Conservation (phyloP, 2,888 invertebrate genomes). For the Meteorus colon region DNA sequence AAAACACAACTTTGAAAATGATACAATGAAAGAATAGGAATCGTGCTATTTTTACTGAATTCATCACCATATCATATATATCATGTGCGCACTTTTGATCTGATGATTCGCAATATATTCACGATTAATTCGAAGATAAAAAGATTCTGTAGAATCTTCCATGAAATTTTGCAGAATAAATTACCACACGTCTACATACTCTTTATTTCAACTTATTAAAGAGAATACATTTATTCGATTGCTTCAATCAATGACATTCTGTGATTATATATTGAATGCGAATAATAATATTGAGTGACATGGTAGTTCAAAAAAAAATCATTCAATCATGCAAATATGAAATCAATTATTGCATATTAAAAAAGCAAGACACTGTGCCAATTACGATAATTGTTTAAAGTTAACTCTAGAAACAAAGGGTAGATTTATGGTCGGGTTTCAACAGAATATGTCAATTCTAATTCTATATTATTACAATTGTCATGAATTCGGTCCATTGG, state of each 20-base stretch:
- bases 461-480: conserved; percentile 40
- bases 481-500: conserved; percentile 28
- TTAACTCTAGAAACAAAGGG: conserved; percentile 36
- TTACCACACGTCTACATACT: background rate
- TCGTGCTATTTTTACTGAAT: conserved; percentile 19
- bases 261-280: conserved; percentile 10
- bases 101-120: background rate
- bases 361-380: conserved; percentile 55
- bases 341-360: conserved; percentile 51
- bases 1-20: background rate
- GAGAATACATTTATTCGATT: background rate
- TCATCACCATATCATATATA: background rate
- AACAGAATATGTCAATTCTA: conserved; percentile 17
- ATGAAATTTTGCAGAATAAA: background rate
- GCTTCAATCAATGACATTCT: conserved; percentile 11
- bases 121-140: background rate
- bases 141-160: background rate
- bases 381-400: conserved; percentile 55
- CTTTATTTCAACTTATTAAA: background rate
- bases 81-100: background rate
- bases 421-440: background rate
- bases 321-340: conserved; percentile 22
- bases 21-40: background rate
- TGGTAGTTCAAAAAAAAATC: conserved; percentile 34
- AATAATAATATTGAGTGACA: conserved; percentile 17